Evolutionary conservation across 2,113 vertebrate genomes (phyloP).

Genomic region (western clawed frog (Xenopus tropicalis)): UCB_Xtro_10.0 CM004444.2:69242501-69243000

Average conservation of each 20-base stretch:
- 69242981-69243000: slow-evolving; percentile 13
- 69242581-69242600: slow-evolving; percentile 45
- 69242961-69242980: no score
- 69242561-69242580: slow-evolving; percentile 25
- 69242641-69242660: slow-evolving; percentile 26
- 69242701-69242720: neutral
- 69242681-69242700: slow-evolving; percentile 10
- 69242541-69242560: slow-evolving; percentile 17
- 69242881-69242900: no score
- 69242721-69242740: slow-evolving; percentile 6
- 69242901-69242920: no score
- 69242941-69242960: neutral
- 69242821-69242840: no score
- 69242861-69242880: no score
- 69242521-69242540: neutral
- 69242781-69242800: neutral
- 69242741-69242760: slow-evolving; percentile 16
- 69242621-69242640: slow-evolving; percentile 37
- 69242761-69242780: slow-evolving; percentile 13
- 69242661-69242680: neutral
- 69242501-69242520: neutral
- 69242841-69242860: no score
- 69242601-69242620: slow-evolving; percentile 45
- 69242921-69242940: no score
- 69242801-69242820: neutral